Percentiles rank a stretch among this genome's conserved stretches.
phyloP scores from a whole-genome alignment of 2,888 invertebrate species.

The Muschampia plurimacula region DNA sequence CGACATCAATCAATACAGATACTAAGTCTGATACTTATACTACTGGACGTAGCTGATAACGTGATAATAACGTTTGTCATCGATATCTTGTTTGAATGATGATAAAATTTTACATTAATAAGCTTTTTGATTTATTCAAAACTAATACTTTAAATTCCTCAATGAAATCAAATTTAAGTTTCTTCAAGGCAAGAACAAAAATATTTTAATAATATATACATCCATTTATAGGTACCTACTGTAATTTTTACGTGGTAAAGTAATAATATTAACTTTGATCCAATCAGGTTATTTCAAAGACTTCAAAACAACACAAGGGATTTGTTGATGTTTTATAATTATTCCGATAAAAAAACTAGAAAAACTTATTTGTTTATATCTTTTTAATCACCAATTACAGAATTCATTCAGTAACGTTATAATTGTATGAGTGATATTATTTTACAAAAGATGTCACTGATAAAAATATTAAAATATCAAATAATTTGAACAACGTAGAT shows the following conservation, averaged over 20 bases:
- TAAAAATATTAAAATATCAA: neutral
- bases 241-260: too few species aligned
- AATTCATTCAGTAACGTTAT: neutral
- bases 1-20: conserved; percentile 27
- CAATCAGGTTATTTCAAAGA: too few species aligned
- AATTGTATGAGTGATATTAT: too few species aligned
- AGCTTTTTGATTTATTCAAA: neutral
- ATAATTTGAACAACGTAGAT: neutral
- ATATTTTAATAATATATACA: neutral
- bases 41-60: conserved; percentile 2
- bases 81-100: neutral
- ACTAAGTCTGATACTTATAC: neutral
- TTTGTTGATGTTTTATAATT: neutral
- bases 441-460: neutral
- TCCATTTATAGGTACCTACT: neutral
- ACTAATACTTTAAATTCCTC: neutral
- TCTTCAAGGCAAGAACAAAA: neutral
- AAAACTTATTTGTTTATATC: neutral
- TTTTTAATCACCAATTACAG: neutral
- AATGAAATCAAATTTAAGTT: neutral
- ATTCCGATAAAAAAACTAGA: neutral
- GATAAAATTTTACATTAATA: neutral
- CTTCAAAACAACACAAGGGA: too few species aligned
- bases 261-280: too few species aligned
- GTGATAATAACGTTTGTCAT: neutral